A percentile compares a stretch with the other conserved stretches of the same genome.
Evolutionary conservation across 2,113 vertebrate genomes (phyloP).

Genomic region (Forbesichthys papilliferus): DNA sequence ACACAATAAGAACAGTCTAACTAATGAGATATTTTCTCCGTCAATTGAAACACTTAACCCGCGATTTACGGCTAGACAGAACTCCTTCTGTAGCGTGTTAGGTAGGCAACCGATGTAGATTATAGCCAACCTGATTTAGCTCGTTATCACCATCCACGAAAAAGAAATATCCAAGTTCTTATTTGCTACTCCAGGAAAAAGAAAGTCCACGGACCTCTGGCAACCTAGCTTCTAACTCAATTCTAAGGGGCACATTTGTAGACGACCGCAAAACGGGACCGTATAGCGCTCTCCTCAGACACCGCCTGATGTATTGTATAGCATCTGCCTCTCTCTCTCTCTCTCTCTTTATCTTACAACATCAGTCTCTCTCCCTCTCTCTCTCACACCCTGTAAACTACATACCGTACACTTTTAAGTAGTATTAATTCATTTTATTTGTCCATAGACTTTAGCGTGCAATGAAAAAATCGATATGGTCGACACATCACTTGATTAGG

Average conservation of each 20-base stretch:
- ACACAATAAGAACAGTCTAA: too few species aligned
- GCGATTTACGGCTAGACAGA: too few species aligned
- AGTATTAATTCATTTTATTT: too few species aligned
- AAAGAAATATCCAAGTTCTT: neutral
- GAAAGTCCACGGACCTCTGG: slow-evolving; percentile 63
- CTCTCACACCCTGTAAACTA: neutral
- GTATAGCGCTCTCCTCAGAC: slow-evolving; percentile 57
- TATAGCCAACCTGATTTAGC: too few species aligned
- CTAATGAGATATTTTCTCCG: slow-evolving; percentile 11
- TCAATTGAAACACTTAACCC: slow-evolving; percentile 59
- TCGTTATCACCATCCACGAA: too few species aligned
- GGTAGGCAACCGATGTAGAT: too few species aligned
- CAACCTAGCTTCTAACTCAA: slow-evolving; percentile 37
- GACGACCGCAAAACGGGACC: slow-evolving; percentile 23
- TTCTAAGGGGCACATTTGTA: slow-evolving; percentile 32
- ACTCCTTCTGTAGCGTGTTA: too few species aligned
- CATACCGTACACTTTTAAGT: too few species aligned
- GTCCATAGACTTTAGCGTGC: too few species aligned
- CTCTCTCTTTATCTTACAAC: neutral
- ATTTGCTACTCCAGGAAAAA: slow-evolving; percentile 32
- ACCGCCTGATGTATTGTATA: too few species aligned
- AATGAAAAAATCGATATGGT: too few species aligned
- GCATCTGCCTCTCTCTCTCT: neutral
- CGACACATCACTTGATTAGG: too few species aligned
- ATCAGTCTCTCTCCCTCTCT: neutral